Evolutionary conservation across 37 sponge, comb jelly and placozoan genomes (phyloP), one percentile per base, ranked within the genome.

Genomic region (Crambe crambe): DNA sequence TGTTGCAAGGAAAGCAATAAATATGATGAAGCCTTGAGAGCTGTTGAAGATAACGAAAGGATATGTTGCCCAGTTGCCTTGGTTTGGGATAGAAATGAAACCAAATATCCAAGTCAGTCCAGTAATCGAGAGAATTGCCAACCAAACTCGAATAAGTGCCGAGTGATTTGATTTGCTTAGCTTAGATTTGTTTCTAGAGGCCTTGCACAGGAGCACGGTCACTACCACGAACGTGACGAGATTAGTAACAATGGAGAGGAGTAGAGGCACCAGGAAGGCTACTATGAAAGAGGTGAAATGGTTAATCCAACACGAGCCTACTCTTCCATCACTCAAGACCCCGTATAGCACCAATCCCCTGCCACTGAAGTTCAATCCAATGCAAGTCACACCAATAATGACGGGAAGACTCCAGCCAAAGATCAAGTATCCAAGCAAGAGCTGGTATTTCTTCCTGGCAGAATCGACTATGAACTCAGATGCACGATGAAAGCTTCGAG

Each of bases 61-160:
- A 73, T 89, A 89, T 85, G 85, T 84, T 1, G 80, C 75, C 80
- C 85, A 84, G 23, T 27, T 70, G 29, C 25, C 54, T 40, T 43
- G n/a, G n/a, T n/a, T n/a, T n/a, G n/a, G n/a, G n/a, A n/a, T n/a
- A n/a, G n/a, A n/a, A n/a, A n/a, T n/a, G n/a, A n/a, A n/a, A n/a
- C n/a, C n/a, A n/a, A n/a, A n/a, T n/a, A n/a, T n/a, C n/a, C n/a
- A n/a, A n/a, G n/a, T n/a, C n/a, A n/a, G n/a, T n/a, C n/a, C n/a
- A n/a, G n/a, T n/a, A n/a, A n/a, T n/a, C n/a, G n/a, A 70, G 25
- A 84, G 67, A 0, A 83, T 22, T 17, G 85, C 67, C 6, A 83
- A 12, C 59, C 59, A 4, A 12, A 67, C 68, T 37, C 68, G 34
- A 37, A 67, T 37, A 3, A 67, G 38, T 18, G 68, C 17, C 21